Conservation (phyloP, 2,113 vertebrate species). For the Brachirus orientalis region DNA sequence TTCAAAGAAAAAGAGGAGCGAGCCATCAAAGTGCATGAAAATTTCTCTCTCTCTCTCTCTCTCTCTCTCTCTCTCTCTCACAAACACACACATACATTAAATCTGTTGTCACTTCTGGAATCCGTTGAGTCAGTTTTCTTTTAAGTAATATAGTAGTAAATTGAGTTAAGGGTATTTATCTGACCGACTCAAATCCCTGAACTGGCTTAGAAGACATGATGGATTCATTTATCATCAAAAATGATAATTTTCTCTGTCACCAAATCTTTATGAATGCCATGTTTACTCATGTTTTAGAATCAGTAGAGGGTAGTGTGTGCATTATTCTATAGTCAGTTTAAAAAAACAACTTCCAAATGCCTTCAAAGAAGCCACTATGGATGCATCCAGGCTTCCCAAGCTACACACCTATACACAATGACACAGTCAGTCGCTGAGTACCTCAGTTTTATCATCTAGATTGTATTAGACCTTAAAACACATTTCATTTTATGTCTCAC, state of each 20-base stretch:
- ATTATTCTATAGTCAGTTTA: background rate
- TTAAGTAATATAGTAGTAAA: slow-evolving; percentile 31
- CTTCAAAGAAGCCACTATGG: background rate
- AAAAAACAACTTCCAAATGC: background rate
- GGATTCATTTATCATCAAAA: slow-evolving; percentile 5
- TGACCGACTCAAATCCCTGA: slow-evolving; percentile 26
- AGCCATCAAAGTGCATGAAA: slow-evolving; percentile 50
- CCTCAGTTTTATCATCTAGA: slow-evolving; percentile 37
- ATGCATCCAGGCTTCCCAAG: background rate
- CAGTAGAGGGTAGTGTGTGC: background rate
- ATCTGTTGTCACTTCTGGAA: slow-evolving; percentile 26
- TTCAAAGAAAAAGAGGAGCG: slow-evolving; percentile 48
- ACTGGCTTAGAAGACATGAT: slow-evolving; percentile 19
- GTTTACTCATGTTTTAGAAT: background rate
- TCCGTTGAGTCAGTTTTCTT: slow-evolving; percentile 25
- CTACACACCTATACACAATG: slow-evolving; percentile 6
- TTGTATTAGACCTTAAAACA: slow-evolving; percentile 48
- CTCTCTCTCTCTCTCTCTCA: background rate
- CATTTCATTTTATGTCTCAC: slow-evolving; percentile 63
- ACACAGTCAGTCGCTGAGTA: slow-evolving; percentile 11
- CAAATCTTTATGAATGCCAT: background rate
- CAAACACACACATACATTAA: background rate
- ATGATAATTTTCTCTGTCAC: background rate
- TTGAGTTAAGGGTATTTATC: slow-evolving; percentile 31
- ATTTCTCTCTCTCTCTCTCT: slow-evolving; percentile 30